Base-by-base conservation (phyloP, 2,113 vertebrate genomes). In the Psilopogon haemacephalus region DNA sequence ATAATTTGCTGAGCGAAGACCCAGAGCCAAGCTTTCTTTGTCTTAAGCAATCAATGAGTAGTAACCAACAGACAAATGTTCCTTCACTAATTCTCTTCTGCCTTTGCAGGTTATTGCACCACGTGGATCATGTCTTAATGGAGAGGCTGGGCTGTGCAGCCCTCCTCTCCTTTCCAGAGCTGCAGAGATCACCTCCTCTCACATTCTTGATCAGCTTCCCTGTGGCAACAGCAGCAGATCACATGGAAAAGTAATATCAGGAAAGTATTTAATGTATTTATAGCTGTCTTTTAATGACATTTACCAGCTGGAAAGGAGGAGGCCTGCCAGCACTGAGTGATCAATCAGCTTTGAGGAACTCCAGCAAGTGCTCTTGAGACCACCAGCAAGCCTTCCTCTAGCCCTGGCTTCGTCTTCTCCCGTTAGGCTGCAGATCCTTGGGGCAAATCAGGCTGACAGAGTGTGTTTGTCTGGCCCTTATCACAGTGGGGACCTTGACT, bases 1-100 rank as follows among this genome's bases (percentile, higher is more conserved):
- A 98, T 94, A 97, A 97, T 97, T 96, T 96, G 96, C 96, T 84
- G 93, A 97, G 97, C 71, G 28, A 94, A 89, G 95, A 96, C 95
- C 78, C 68, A 86, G 89, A 94, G 97, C 97, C 97, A 98, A 97
- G 95, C 64, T 84, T 90, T 95, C 95, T 95, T 95, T 88, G 94
- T 96, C 96, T 95, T 89, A 91, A 97, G 95, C 94, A 97, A 97
- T 97, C 96, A 94, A 92, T 96, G 96, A 96, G 93, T 91, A 83
- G 96, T 88, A 95, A 97, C 94, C 95, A 89, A 86, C 78, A 84
- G 95, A 84, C 89, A 94, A 96, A 96, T 18, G 37, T 77, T 95
- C 91, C 74, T 73, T 83, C n/a, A 46, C 88, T 96, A 86, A 80
- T 82, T 84, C 94, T 80, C 55, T 40, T 38, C 77, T 84, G 64